Base-by-base conservation (phyloP, 1,140 invertebrate species). In the Leptonema lineaticorne region DNA sequence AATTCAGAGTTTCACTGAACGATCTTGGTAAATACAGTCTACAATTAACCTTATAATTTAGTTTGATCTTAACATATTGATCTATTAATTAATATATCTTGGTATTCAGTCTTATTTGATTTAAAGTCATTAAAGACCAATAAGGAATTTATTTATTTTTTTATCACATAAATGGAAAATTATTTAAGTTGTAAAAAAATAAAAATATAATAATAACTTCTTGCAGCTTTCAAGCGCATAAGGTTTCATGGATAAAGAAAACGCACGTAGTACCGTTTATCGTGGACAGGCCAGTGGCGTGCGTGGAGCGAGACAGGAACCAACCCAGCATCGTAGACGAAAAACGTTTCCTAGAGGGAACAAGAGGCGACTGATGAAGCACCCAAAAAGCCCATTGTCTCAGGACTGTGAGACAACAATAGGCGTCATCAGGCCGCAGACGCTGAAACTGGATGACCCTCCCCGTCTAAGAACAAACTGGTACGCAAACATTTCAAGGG, bases 271-370 rank as follows among this genome's bases (percentile, higher is more conserved):
- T 30, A 41, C 11, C 48, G 62, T 64, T 48, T 29, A 48, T 18
- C 64, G 48, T 20, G 48, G 64, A 27, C 64, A 48, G 27, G 50
- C 46, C 37, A 20, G 30, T 26, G 20, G 8, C 14, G 62, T 27
- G 48, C 62, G 46, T 64, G 27, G n/a, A n/a, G n/a, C n/a, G n/a
- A n/a, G n/a, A n/a, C n/a, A n/a, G n/a, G n/a, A n/a, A n/a, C n/a
- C n/a, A n/a, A 24, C 30, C 29, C 56, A 28, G 62, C 28, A 45
- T 56, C 67, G 64, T 67, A 72, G 68, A 72, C 71, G 67, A 72
- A 72, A n/a, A 68, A 68, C 68, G 63, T 65, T 72, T 72, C 71
- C 71, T 72, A 67, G 11, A 50, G 63, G 60, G 68, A 72, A 72
- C 71, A 72, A 72, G 71, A 69, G 71, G 33, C 4, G 14, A 14